phyloP scores from a whole-genome alignment of 1,140 invertebrate genomes.

The Manduca sexta region DNA sequence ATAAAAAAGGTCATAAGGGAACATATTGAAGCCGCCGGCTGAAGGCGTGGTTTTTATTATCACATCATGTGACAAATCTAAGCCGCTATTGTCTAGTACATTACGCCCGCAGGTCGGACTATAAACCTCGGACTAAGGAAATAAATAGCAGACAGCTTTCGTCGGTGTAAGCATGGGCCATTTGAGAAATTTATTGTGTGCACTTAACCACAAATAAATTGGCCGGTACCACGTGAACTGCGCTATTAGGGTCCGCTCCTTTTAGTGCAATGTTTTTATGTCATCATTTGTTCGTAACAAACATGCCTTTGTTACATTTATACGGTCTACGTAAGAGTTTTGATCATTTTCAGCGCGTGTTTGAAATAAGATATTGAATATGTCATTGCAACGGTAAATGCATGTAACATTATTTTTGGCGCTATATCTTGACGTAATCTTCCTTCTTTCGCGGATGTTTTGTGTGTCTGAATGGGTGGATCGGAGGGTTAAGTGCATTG shows the following conservation, averaged over 20 bases:
- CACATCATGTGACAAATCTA: constrained; percentile 40
- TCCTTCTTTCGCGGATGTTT: too few species aligned
- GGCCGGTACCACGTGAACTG: constrained; percentile 47
- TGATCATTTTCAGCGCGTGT: neutral
- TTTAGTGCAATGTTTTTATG: constrained; percentile 13
- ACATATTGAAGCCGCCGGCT: constrained; percentile 22
- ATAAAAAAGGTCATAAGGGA: constrained; percentile 24
- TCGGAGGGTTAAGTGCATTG: too few species aligned
- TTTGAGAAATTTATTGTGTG: constrained; percentile 68
- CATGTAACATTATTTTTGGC: too few species aligned
- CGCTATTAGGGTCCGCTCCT: constrained; percentile 33
- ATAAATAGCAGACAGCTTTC: constrained; percentile 61
- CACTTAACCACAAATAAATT: constrained; percentile 70
- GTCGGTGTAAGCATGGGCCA: constrained; percentile 56
- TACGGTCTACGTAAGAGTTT: neutral
- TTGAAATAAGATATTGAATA: too few species aligned
- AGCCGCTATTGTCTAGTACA: constrained; percentile 35
- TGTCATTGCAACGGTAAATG: too few species aligned
- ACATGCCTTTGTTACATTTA: constrained; percentile 4
- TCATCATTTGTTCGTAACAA: constrained; percentile 16
- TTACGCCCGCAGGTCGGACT: constrained; percentile 38
- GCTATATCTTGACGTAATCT: too few species aligned
- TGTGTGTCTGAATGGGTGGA: too few species aligned
- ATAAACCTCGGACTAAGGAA: constrained; percentile 57
- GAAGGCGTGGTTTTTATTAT: constrained; percentile 32